Conservation (phyloP, 2,113 vertebrate species). For the Brachyhypopomus gauderio region DNA sequence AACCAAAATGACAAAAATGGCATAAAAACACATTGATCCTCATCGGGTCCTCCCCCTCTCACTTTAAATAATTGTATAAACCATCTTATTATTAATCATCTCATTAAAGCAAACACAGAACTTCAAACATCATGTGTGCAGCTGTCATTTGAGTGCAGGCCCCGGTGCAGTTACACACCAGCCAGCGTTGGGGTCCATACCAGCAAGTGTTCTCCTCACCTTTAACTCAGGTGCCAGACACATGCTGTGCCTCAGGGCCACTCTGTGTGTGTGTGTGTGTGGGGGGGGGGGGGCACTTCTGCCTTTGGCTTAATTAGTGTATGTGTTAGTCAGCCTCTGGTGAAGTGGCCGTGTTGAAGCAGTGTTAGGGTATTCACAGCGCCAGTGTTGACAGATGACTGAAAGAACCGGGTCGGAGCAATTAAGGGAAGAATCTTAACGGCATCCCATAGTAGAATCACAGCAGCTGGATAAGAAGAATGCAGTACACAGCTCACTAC, state of each 20-base stretch:
- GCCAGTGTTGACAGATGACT: not conserved
- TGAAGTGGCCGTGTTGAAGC: conserved; percentile 26
- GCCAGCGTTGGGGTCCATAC: conserved; percentile 5
- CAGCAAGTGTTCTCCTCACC: not conserved
- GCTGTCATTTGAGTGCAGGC: not conserved
- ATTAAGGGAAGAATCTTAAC: not conserved
- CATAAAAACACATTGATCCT: too few species aligned
- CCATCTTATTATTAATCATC: conserved; percentile 7
- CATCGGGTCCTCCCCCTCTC: not conserved
- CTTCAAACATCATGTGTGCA: not conserved
- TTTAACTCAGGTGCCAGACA: conserved; percentile 22
- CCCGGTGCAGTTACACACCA: too few species aligned
- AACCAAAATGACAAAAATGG: too few species aligned
- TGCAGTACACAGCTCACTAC: not conserved
- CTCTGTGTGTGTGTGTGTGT: not conserved
- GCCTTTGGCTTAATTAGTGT: conserved; percentile 53
- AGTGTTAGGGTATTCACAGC: conserved; percentile 6
- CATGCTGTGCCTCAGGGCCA: conserved; percentile 24
- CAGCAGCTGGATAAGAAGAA: not conserved
- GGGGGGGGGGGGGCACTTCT: conserved; percentile 17
- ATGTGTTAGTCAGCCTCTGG: conserved; percentile 24
- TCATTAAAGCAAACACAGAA: conserved; percentile 1
- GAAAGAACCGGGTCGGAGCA: not conserved
- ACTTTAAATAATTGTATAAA: not conserved
- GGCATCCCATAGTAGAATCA: not conserved